A percentile compares a stretch with the other conserved stretches of the same genome.
Conservation (phyloP, 2,888 invertebrate species). For the Melanostoma scalare region DNA sequence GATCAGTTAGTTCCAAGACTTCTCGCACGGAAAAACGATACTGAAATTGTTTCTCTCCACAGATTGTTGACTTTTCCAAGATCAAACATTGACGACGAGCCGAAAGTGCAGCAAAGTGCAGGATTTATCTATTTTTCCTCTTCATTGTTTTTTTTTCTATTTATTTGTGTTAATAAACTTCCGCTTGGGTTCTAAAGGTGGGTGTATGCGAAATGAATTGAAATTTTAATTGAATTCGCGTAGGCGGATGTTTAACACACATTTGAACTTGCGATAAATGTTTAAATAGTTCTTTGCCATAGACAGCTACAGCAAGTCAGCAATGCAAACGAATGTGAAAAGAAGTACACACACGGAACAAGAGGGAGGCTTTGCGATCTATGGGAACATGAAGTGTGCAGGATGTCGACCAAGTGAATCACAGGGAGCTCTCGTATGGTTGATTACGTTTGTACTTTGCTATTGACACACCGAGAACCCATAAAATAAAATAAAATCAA, state of each 20-base stretch:
- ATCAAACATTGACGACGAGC: conserved; percentile 18
- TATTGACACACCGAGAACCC: conserved; percentile 36
- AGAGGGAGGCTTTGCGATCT: conserved; percentile 23
- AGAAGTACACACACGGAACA: conserved; percentile 1
- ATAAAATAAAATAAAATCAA: conserved; percentile 28
- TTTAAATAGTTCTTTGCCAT: conserved; percentile 65
- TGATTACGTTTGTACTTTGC: conserved; percentile 27
- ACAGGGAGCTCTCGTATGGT: conserved; percentile 29
- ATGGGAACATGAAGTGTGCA: conserved; percentile 50
- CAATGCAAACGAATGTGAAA: conserved; percentile 24
- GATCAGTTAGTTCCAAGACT: too few species aligned
- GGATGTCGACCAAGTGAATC: conserved; percentile 63
- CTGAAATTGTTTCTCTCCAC: not conserved
- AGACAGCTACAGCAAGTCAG: conserved; percentile 45
- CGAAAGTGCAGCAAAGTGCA: conserved; percentile 27
- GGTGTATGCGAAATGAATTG: conserved; percentile 72
- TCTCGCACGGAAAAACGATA: not conserved
- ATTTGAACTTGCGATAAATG: conserved; percentile 70
- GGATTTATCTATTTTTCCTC: not conserved
- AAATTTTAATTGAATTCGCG: conserved; percentile 71
- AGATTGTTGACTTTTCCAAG: conserved; percentile 11
- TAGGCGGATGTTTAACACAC: conserved; percentile 67
- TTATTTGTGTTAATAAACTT: conserved; percentile 53
- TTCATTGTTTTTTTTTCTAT: conserved; percentile 18
- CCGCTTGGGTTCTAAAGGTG: conserved; percentile 56